Evolutionary conservation across 2,797 vertebrate species (phyloP).

Genomic region (Lophius americanus): DNA sequence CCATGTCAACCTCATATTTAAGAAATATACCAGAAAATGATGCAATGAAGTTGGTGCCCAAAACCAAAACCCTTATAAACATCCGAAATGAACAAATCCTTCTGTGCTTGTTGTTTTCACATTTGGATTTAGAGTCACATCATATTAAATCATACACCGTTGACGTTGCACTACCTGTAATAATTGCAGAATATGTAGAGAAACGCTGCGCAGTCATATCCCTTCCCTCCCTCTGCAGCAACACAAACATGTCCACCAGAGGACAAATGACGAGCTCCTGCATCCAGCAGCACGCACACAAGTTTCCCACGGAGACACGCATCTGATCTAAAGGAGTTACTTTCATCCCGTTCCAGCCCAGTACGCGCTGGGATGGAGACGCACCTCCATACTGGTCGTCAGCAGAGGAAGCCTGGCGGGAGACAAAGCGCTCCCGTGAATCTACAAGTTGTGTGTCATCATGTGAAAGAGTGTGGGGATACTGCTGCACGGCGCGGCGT

Average conservation of each 20-base stretch:
- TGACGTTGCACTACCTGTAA: background rate
- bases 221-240: slow-evolving; percentile 12
- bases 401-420: background rate
- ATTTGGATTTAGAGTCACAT: background rate
- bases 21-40: too few species aligned
- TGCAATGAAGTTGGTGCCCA: too few species aligned
- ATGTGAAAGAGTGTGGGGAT: background rate
- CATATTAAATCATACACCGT: too few species aligned
- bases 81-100: too few species aligned
- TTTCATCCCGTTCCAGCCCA: too few species aligned
- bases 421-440: slow-evolving; percentile 20
- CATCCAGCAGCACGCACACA: slow-evolving; percentile 9
- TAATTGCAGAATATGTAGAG: background rate
- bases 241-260: slow-evolving; percentile 12
- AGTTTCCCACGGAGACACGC: slow-evolving; percentile 6
- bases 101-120: background rate
- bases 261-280: background rate
- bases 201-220: background rate
- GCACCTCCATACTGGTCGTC: background rate
- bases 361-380: background rate
- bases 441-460: slow-evolving; percentile 58
- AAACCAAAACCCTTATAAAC: too few species aligned
- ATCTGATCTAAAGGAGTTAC: background rate
- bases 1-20: too few species aligned
- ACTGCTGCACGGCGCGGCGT: background rate